Conservation (phyloP, 2,113 vertebrate species). For the Bos indicus region DNA sequence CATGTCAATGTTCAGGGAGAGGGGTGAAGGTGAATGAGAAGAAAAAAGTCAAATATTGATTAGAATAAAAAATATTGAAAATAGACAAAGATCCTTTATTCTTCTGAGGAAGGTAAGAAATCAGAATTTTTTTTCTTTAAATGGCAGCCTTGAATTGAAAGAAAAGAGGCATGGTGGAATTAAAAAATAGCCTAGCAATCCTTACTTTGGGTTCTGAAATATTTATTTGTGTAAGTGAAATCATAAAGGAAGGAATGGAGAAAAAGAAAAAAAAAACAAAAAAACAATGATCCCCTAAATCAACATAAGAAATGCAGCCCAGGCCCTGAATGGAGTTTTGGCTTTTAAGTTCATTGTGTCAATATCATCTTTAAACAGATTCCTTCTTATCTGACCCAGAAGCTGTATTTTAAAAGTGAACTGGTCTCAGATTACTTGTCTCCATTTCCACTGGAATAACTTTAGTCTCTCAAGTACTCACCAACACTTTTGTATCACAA, state of each 20-base stretch:
- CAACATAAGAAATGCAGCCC: neutral
- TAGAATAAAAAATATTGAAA: constrained; percentile 33
- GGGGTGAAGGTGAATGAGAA: neutral
- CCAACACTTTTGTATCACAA: neutral
- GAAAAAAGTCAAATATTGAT: constrained; percentile 19
- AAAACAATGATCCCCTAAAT: neutral
- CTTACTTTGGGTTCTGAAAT: constrained; percentile 7
- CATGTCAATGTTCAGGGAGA: neutral
- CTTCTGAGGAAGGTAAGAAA: neutral
- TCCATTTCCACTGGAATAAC: neutral
- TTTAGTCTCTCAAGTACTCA: neutral
- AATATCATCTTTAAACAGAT: neutral
- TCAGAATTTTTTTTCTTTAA: neutral
- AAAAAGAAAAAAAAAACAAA: neutral
- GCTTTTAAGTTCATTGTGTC: neutral
- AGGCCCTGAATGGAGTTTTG: neutral
- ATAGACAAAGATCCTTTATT: neutral
- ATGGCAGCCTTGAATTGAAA: neutral
- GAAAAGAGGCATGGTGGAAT: neutral
- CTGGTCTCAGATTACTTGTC: neutral
- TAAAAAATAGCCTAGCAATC: neutral
- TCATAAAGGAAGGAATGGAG: neutral
- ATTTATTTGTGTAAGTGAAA: constrained; percentile 39
- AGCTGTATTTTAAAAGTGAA: neutral
- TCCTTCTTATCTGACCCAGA: neutral